Evolutionary conservation across 2,113 vertebrate genomes (phyloP), one percentile per base, ranked within the genome.

Genomic region (Pionites leucogaster): DNA sequence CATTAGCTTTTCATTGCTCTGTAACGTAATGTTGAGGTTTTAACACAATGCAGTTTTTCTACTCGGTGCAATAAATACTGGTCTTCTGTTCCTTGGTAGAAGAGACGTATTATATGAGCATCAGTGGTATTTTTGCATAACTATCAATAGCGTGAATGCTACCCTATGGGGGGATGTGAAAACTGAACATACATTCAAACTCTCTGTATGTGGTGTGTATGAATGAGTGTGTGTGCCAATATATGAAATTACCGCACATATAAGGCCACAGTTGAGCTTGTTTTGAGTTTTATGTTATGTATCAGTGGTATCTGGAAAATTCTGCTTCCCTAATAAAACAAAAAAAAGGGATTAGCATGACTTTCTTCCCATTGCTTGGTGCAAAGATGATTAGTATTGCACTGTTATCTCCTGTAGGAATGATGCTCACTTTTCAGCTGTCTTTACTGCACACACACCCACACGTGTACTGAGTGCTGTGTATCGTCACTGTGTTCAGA

Each of bases 351-450:
- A 47, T 75, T 52, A 86, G 42, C 35, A 33, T 44, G 75, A 77
- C 47, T 90, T 81, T 88, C 39, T 74, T 96, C 60, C 60, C 74
- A 17, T 39, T 88, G 7, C 90, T 86, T 4, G 25, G 63, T 90
- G 93, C 96, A 84, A 25, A 60, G 96, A 92, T 5, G 62, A 69
- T 96, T 63, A 71, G 86, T 59, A 17, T 74, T 96, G 52, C 72
- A 82, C 80, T 42, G 79, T 79, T 98, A 50, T 93, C 64, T 97
- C 90, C 19, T 75, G 75, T 60, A 95, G 96, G 83, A 96, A 89
- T 47, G 97, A 82, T 97, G 96, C 87, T 96, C 95, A 83, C 86
- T 96, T 93, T 71, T 93, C 90, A 88, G 71, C 80, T 82, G 86
- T 46, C 95, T 95, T 49, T 37, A 57, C 84, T 53, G 41, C 76